A percentile compares a stretch with the other conserved stretches of the same genome.
These are phyloP conservation scores for Diachrysia chrysitis DNA, from an alignment of 2,888 invertebrate genomes.

Conservation along the genomic window DNA sequence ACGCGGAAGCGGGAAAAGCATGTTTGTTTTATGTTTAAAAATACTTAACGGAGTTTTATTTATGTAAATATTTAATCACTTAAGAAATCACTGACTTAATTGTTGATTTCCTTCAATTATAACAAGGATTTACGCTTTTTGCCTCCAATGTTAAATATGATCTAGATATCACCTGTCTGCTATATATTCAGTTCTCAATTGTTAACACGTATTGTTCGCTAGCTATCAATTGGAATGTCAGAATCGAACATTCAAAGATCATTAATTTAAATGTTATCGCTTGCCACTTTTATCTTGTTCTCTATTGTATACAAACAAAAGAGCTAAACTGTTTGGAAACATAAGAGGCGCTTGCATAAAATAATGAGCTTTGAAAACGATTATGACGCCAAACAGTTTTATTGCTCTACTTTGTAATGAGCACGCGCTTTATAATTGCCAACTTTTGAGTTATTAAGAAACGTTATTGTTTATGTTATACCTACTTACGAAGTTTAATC, in stretches of 20 bases:
- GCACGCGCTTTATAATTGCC: constrained; percentile 47
- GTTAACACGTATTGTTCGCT: neutral
- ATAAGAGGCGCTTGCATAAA: constrained; percentile 51
- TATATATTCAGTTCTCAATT: neutral
- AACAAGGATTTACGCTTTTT: neutral
- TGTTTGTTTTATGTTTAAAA: neutral
- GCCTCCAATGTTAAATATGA: neutral
- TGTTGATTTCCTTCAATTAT: neutral
- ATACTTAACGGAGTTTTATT: neutral
- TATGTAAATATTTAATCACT: neutral
- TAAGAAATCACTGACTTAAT: neutral
- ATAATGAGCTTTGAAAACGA: constrained; percentile 54
- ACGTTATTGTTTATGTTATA: constrained; percentile 33
- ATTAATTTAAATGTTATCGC: constrained; percentile 29
- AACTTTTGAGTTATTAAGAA: constrained; percentile 46
- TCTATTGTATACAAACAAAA: constrained; percentile 46
- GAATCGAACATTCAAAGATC: neutral
- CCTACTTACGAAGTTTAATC: constrained; percentile 28
- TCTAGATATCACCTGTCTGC: constrained; percentile 2
- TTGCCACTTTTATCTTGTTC: constrained; percentile 34
- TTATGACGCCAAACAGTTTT: constrained; percentile 56
- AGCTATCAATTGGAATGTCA: neutral
- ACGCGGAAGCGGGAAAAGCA: constrained; percentile 13
- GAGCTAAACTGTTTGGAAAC: constrained; percentile 54
- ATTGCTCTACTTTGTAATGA: constrained; percentile 60